Evolutionary conservation across 2,797 vertebrate species (phyloP).

Genomic region (Pseudochaenichthys georgianus): DNA sequence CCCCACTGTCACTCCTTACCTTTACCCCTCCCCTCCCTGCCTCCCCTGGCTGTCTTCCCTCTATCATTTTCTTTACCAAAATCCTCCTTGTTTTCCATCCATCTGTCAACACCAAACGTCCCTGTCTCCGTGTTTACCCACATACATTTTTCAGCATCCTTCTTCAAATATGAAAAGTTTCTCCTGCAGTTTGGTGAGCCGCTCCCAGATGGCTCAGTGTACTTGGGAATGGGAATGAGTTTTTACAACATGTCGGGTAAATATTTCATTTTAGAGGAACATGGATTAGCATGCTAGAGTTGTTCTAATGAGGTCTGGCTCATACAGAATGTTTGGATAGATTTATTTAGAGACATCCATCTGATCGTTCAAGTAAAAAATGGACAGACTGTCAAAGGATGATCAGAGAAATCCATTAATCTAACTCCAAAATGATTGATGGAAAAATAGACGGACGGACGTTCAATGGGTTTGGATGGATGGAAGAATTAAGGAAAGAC

Average conservation of each 20-base stretch:
- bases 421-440: background rate
- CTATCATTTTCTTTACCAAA: constrained; percentile 39
- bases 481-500: no score
- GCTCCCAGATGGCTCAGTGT: constrained; percentile 8
- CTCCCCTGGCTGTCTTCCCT: constrained; percentile 10
- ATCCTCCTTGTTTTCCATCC: constrained; percentile 22
- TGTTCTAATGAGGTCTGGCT: background rate
- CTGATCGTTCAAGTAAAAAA: no score
- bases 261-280: constrained; percentile 31
- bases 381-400: no score
- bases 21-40: constrained; percentile 18
- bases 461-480: background rate
- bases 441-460: background rate
- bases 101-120: constrained; percentile 29
- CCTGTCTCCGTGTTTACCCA: constrained; percentile 22
- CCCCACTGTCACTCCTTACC: constrained; percentile 50
- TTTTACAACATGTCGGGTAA: background rate
- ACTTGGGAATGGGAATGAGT: constrained; percentile 11
- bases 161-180: constrained; percentile 36
- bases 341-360: no score
- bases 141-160: constrained; percentile 2
- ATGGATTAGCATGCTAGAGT: background rate
- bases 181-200: constrained; percentile 14
- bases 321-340: background rate
- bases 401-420: no score